Conservation (phyloP, 2,888 invertebrate species). For the Ormyrus pomaceus region DNA sequence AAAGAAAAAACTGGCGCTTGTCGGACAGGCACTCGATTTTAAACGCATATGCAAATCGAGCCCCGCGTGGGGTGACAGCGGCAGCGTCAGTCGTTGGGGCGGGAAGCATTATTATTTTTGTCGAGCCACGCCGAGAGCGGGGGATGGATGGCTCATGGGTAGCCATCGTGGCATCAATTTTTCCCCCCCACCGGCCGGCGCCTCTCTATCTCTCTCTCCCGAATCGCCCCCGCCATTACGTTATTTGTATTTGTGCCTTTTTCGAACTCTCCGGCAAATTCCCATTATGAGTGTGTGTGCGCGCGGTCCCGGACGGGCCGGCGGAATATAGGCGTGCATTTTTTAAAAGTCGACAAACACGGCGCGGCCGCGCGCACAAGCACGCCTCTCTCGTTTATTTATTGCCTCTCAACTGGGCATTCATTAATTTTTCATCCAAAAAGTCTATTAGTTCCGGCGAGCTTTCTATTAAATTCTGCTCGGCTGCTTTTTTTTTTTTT, state of each 20-base stretch:
- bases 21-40: conserved; percentile 37
- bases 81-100: conserved; percentile 36
- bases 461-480: conserved; percentile 9
- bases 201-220: not conserved
- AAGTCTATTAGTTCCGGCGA: conserved; percentile 6
- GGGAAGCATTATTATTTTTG: conserved; percentile 61
- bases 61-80: conserved; percentile 60
- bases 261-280: conserved; percentile 46
- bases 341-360: conserved; percentile 34
- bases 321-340: conserved; percentile 28
- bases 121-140: conserved; percentile 49
- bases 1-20: conserved; percentile 51
- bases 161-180: conserved; percentile 63
- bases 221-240: conserved; percentile 55
- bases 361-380: not conserved
- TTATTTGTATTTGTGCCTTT: conserved; percentile 51
- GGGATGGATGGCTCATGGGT: conserved; percentile 60
- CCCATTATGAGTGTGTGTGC: conserved; percentile 44
- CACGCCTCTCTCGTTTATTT: conserved; percentile 15
- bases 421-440: conserved; percentile 28
- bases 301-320: too few relatives aligned
- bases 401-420: conserved; percentile 6
- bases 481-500: not conserved
- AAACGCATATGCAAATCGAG: conserved; percentile 60
- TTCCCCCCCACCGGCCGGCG: conserved; percentile 30